phyloP scores from a whole-genome alignment of 2,888 invertebrate species.

The Epistrophella euchroma region DNA sequence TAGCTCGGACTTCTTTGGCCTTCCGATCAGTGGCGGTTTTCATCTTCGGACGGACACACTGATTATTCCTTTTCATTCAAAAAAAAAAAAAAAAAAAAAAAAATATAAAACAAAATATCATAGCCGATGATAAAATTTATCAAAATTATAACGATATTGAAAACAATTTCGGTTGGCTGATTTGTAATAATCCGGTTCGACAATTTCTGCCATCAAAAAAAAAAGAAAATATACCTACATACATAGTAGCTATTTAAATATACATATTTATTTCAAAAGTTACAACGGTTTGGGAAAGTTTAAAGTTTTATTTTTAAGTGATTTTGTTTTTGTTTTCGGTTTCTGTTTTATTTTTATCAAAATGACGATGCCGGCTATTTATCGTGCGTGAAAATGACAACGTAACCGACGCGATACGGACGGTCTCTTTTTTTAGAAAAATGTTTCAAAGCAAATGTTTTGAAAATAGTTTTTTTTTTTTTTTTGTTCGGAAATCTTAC shows the following conservation, averaged over 20 bases:
- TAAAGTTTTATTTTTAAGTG: slow-evolving; percentile 8
- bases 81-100: not conserved
- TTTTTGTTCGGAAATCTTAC: slow-evolving; percentile 30
- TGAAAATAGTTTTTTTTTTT: slow-evolving; percentile 18
- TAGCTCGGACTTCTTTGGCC: slow-evolving; percentile 33
- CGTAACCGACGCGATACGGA: slow-evolving; percentile 18
- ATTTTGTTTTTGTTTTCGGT: slow-evolving; percentile 16
- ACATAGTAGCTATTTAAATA: too few relatives aligned
- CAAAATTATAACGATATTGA: slow-evolving; percentile 49
- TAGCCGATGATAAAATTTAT: slow-evolving; percentile 36
- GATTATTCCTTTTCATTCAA: not conserved
- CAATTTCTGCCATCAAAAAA: not conserved
- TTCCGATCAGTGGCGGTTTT: slow-evolving; percentile 57
- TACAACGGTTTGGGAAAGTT: not conserved
- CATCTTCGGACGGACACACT: slow-evolving; percentile 37
- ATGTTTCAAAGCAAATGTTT: slow-evolving; percentile 23
- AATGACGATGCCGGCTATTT: slow-evolving; percentile 25
- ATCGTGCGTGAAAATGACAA: slow-evolving; percentile 39
- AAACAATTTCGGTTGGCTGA: slow-evolving; percentile 8
- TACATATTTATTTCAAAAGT: slow-evolving; percentile 2
- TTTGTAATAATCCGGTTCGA: slow-evolving; percentile 5
- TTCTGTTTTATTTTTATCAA: slow-evolving; percentile 8
- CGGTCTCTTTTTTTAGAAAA: slow-evolving; percentile 19
- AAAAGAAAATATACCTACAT: not conserved
- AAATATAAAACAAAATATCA: slow-evolving; percentile 17